Base-by-base conservation (phyloP, 2,797 vertebrate genomes). In the Acrocephalus scirpaceus region DNA sequence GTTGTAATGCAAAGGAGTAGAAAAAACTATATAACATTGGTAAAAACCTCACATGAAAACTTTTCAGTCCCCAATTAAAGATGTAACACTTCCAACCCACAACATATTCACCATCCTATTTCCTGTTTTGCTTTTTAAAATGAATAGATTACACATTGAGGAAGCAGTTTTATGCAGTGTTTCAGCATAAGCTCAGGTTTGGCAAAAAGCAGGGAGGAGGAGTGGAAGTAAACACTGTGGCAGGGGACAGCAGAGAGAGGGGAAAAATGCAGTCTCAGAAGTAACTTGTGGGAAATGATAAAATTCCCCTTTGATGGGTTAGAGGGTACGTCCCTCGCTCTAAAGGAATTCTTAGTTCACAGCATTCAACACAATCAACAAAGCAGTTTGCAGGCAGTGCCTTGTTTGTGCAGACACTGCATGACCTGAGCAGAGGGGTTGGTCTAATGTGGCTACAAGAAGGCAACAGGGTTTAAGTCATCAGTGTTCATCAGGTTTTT, bases 291-390 rank as follows among this genome's bases (percentile, higher is more conserved):
- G 23, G 47, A 86, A 70, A 71, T 17, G 2, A 44, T 25, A 36
- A 66, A 60, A 77, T 26, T 71, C n/a, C 7, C 58, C 30, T 53
- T 60, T 47, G 27, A 18, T 0, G 12, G 10, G 27, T 65, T 45
- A 47, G 27, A 40, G 14, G 4, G 3, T 36, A 32, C 0, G 0
- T 51, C 75, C 13, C 25, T 81, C 3, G 1, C 23, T 71, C 42
- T 88, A 61, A 77, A 86, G 50, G 38, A 76, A 53, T 27, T 77
- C 18, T 18, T 29, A n/a, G n/a, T 72, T 89, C 10, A 19, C 8
- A 56, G 11, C 6, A 2, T 56, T n/a, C 36, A 54, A n/a, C 4
- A 16, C 21, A 75, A 57, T 9, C 34, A 70, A 4, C 36, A 82
- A 76, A 61, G 30, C 20, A 74, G 19, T 22, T 69, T 30, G 58